Evolutionary conservation across 2,113 vertebrate genomes (phyloP).

Genomic region (Phyllopteryx taeniolatus): DNA sequence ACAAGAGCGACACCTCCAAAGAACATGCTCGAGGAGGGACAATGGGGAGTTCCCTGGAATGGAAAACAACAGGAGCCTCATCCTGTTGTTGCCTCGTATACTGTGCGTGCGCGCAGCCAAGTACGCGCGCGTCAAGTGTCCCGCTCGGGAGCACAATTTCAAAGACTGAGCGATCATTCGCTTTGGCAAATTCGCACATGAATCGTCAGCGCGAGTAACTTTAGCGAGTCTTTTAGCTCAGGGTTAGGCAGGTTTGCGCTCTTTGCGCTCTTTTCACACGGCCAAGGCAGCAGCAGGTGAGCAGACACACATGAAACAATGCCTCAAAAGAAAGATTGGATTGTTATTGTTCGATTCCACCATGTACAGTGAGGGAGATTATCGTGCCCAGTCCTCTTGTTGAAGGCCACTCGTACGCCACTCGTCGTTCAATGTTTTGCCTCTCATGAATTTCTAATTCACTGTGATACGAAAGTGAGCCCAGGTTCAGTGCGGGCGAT

Average conservation of each 20-base stretch:
- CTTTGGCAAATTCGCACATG: background rate
- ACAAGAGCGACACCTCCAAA: constrained; percentile 66
- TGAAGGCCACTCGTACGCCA: too few species aligned
- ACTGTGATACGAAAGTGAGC: too few species aligned
- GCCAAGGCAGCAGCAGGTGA: background rate
- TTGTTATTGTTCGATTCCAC: too few species aligned
- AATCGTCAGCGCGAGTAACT: background rate
- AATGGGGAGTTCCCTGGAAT: constrained; percentile 66
- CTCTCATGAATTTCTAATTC: too few species aligned
- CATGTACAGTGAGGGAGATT: too few species aligned
- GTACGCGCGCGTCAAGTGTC: constrained; percentile 7
- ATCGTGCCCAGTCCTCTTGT: too few species aligned
- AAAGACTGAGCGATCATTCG: background rate
- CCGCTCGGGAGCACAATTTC: background rate
- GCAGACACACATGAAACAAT: background rate
- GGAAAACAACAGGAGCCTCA: constrained; percentile 68
- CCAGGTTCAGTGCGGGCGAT: background rate
- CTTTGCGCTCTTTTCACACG: background rate
- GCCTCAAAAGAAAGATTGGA: too few species aligned
- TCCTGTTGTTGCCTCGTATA: constrained; percentile 42
- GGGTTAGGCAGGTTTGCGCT: too few species aligned
- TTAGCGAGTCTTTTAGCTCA: too few species aligned
- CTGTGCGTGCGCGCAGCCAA: background rate
- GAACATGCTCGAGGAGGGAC: constrained; percentile 58
- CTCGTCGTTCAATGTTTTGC: too few species aligned